Evolutionary conservation across 2,113 vertebrate species (phyloP), one percentile per base, ranked within the genome.

Genomic region (Illadopsis cleaveri): DNA sequence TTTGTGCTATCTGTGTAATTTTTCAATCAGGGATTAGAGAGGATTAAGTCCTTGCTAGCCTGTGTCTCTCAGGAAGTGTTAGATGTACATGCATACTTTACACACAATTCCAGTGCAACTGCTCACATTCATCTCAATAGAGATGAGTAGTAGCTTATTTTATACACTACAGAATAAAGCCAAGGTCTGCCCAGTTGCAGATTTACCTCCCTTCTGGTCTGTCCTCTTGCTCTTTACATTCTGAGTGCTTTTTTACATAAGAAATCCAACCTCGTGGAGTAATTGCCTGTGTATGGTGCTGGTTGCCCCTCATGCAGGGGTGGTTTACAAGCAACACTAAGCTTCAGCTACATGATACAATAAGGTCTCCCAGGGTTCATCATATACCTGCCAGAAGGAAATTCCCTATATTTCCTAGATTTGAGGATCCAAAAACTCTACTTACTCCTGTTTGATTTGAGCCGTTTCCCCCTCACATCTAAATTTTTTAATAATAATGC

Each of bases 1-100:
- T 96, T 94, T 91, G 68, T 82, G 68, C 31, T 86, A 94, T 95
- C 87, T 95, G 61, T 95, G 80, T 87, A 87, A 91, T 95, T 95
- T 95, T 97, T 79, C 90, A 84, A 76, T 80, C 47, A 44, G 42
- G 78, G 75, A 96, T 95, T 96, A 96, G 65, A 92, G 57, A 54
- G 83, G 93, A 97, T 96, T 95, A 95, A 96, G 71, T 60, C 78
- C 73, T 84, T 72, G 50, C 90, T 91, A 76, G 86, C 78, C 75
- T 22, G 6, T 35, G 73, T 81, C 86, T 95, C 93, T 78, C 69
- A 73, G 69, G 73, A 84, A 86, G 68, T 2, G 12, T 7, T 76
- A 85, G 62, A 91, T 85, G 89, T 44, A 71, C 62, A 33, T 7
- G 42, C 65, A 45, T 10, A 28, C 37, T 69, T 76, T 48, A 70